Percentiles rank a stretch among this genome's conserved stretches.
Evolutionary conservation across 2,797 vertebrate genomes (phyloP).

Genomic region (Macroramphosus scolopax): DNA sequence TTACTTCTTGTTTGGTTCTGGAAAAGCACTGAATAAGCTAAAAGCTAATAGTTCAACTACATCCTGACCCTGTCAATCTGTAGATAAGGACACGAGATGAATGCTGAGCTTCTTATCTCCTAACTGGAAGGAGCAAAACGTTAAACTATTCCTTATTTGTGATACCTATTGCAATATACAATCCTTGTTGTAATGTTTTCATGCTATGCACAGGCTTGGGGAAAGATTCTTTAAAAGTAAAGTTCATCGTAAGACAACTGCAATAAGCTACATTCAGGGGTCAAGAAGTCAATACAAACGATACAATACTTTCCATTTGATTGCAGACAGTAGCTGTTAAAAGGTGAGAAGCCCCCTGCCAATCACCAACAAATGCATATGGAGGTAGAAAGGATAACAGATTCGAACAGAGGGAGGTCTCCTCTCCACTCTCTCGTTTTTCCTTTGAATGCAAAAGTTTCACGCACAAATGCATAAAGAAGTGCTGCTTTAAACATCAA

Average conservation of each 20-base stretch:
- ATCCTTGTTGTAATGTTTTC: too few relatives aligned
- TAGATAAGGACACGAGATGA: not conserved
- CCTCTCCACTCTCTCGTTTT: conserved; percentile 25
- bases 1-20: too few relatives aligned
- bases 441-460: conserved; percentile 55
- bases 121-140: not conserved
- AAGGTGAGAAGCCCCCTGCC: conserved; percentile 13
- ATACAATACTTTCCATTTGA: conserved; percentile 34
- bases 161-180: not conserved
- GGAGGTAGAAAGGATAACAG: conserved; percentile 51
- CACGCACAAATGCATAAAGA: conserved; percentile 62
- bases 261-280: conserved; percentile 18
- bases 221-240: too few relatives aligned
- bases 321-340: conserved; percentile 16
- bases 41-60: too few relatives aligned
- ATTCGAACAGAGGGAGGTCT: conserved; percentile 37
- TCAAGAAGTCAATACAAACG: conserved; percentile 10
- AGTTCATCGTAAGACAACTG: not conserved
- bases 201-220: too few relatives aligned
- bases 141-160: not conserved
- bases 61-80: not conserved
- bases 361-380: conserved; percentile 46
- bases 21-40: too few relatives aligned
- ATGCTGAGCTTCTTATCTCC: not conserved
- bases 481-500: conserved; percentile 69